Evolutionary conservation across 2,888 invertebrate genomes (phyloP), one percentile per base, ranked within the genome.

Genomic region (Miltochrista miniata): DNA sequence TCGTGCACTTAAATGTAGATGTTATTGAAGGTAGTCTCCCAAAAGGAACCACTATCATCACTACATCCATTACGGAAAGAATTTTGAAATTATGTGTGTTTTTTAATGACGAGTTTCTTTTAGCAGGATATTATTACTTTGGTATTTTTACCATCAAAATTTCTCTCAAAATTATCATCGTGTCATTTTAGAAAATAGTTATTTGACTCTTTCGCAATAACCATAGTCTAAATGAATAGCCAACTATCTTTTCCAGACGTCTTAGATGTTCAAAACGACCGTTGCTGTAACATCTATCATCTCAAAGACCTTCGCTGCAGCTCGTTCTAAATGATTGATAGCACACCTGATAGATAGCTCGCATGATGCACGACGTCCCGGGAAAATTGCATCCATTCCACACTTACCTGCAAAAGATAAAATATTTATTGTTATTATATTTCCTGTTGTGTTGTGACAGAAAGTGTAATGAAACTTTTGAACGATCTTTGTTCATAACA

Each of bases 261-360:
- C 13, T 38, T 34, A 11, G 15, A 10, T 35, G 13, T 15, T 38
- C 12, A 39, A 44, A 35, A 18, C 24, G 24, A 38, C 38, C 41
- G 29, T 40, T 50, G 45, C 41, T 41, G 35, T 9, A 47, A 33
- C 44, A 52, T 52, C 48, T 48, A 52, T 48, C 48, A 45, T 52
- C 39, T 52, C 33, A 45, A 37, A 55, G 52, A 56, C 51, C 51
- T 59, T 58, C 56, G 60, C 57, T 61, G 56, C 56, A 48, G 58
- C 59, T 56, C 59, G 59, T 58, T 61, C 54, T 47, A 40, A 47
- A 69, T 72, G 76, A 79, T 79, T 74, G 79, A 79, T 79, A 62
- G 59, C 59, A 48, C 35, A 43, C 54, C 55, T 68, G 68, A 71
- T 68, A 72, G 68, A 74, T 73, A 66, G 62, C 53, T 69, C 42